Conservation (phyloP, 2,888 invertebrate species). For the Rhamnusium bicolor region DNA sequence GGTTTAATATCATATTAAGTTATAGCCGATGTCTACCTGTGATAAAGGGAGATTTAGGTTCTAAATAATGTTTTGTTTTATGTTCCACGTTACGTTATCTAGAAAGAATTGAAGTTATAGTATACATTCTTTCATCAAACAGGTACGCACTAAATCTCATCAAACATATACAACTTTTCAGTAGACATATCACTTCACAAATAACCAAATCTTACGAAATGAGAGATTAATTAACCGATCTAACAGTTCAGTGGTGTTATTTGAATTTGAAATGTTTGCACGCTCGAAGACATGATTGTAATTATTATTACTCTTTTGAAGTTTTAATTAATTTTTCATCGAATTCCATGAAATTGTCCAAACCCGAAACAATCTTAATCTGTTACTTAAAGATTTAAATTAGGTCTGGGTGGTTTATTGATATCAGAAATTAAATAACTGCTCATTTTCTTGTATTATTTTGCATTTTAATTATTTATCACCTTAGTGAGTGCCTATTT, state of each 20-base stretch:
- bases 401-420: too few relatives aligned
- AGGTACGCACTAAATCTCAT: background rate
- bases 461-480: too few relatives aligned
- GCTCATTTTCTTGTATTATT: too few relatives aligned
- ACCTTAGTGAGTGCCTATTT: too few relatives aligned
- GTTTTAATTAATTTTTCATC: background rate
- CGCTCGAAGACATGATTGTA: background rate
- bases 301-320: background rate
- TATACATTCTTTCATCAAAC: background rate
- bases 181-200: background rate
- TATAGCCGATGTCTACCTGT: too few relatives aligned
- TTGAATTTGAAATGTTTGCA: background rate
- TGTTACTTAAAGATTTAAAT: too few relatives aligned
- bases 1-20: too few relatives aligned
- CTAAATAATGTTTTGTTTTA: too few relatives aligned
- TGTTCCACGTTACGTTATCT: background rate
- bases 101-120: background rate
- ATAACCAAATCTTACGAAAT: background rate
- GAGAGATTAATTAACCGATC: background rate
- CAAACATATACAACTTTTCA: slow-evolving; percentile 1
- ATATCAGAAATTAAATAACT: too few relatives aligned
- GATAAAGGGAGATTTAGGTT: too few relatives aligned
- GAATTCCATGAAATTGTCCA: background rate
- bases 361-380: too few relatives aligned
- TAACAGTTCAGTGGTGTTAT: background rate